Percentiles rank a stretch among this genome's conserved stretches.
Conservation (phyloP, 2,113 vertebrate species). For the Ivindomyrus marchei region DNA sequence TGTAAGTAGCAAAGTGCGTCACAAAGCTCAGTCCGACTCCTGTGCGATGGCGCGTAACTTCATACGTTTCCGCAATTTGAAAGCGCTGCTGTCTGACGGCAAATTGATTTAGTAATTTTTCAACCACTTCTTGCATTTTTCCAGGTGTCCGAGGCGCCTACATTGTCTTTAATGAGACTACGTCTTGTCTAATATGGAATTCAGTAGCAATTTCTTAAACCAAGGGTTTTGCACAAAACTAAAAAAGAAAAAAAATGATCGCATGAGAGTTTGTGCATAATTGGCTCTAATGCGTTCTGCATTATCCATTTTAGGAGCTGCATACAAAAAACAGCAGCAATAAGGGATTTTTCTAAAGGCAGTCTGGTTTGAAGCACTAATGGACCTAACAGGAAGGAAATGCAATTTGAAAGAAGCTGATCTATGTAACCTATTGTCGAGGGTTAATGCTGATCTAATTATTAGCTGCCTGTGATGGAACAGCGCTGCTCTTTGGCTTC, state of each 20-base stretch:
- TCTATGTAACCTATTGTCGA: slow-evolving; percentile 85
- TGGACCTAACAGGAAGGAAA: slow-evolving; percentile 89
- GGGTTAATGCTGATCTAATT: slow-evolving; percentile 91
- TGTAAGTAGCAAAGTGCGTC: neutral
- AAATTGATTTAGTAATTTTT: slow-evolving; percentile 67
- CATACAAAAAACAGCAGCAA: slow-evolving; percentile 77
- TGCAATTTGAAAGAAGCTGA: slow-evolving; percentile 91
- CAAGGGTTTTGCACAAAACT: slow-evolving; percentile 58
- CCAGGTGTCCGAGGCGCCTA: slow-evolving; percentile 56
- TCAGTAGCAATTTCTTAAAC: slow-evolving; percentile 76
- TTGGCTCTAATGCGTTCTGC: slow-evolving; percentile 83
- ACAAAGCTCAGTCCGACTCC: neutral
- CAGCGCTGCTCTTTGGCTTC: slow-evolving; percentile 62
- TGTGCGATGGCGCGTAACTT: slow-evolving; percentile 37
- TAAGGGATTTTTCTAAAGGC: slow-evolving; percentile 79
- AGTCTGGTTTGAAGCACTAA: slow-evolving; percentile 79
- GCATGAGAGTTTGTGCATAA: slow-evolving; percentile 77
- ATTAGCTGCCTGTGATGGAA: slow-evolving; percentile 83
- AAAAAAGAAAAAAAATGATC: slow-evolving; percentile 53
- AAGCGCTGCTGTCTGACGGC: slow-evolving; percentile 57
- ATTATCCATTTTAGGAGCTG: slow-evolving; percentile 82
- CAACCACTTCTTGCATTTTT: slow-evolving; percentile 44
- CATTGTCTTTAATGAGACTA: slow-evolving; percentile 45
- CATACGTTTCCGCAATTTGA: slow-evolving; percentile 50
- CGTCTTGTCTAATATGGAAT: slow-evolving; percentile 44